These are phyloP conservation scores for Mythimna ferrago DNA, from an alignment of 2,888 invertebrate species.

Conservation along the genomic window DNA sequence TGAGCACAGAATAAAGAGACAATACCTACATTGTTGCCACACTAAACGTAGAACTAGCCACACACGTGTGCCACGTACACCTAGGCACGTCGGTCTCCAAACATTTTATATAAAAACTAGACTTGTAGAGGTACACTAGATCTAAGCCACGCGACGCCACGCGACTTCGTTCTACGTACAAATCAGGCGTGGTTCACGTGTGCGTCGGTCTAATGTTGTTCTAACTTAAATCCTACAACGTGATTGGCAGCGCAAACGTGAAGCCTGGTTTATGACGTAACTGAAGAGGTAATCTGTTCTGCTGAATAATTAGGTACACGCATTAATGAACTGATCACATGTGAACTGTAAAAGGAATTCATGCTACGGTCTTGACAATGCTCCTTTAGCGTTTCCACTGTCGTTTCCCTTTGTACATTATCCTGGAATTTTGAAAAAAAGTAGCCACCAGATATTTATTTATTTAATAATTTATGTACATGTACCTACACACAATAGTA, in stretches of 20 bases:
- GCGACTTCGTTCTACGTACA: no score
- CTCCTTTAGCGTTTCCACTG: not conserved
- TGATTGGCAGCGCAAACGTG: constrained; percentile 34
- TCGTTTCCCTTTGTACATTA: constrained; percentile 3
- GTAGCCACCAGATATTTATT: not conserved
- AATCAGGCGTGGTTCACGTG: no score
- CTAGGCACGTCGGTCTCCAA: no score
- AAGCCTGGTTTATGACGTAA: constrained; percentile 10
- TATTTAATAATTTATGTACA: no score
- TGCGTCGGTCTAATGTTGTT: no score
- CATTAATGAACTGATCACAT: no score
- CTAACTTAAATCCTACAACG: constrained; percentile 20
- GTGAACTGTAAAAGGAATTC: not conserved
- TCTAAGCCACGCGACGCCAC: no score
- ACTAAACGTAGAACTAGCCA: not conserved
- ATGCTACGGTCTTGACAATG: not conserved
- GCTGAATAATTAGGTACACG: not conserved
- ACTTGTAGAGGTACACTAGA: no score
- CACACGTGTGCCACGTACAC: no score
- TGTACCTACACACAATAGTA: not conserved
- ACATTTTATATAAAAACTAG: no score
- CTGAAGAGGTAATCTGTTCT: constrained; percentile 14
- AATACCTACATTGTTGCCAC: constrained; percentile 23
- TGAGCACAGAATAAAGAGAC: constrained; percentile 12
- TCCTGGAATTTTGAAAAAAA: not conserved